Evolutionary conservation across 1,140 invertebrate genomes (phyloP).

Genomic region (Melipona quadrifasciata): DNA sequence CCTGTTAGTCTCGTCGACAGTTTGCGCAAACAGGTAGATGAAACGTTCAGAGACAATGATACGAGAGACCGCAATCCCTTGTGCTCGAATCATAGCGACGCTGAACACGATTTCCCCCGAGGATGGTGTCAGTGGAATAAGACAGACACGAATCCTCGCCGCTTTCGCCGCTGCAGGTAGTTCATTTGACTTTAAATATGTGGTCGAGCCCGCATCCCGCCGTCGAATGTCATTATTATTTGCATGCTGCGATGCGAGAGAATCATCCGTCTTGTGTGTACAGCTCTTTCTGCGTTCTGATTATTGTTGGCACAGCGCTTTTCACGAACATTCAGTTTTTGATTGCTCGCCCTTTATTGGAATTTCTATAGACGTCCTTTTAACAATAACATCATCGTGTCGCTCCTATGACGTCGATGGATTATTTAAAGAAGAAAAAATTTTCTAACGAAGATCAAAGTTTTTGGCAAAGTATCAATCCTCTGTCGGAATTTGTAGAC

Average conservation of each 20-base stretch:
- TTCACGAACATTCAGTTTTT: not conserved
- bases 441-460: too few relatives aligned
- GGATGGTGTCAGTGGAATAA: slow-evolving; percentile 13
- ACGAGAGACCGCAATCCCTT: not conserved
- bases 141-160: slow-evolving; percentile 3
- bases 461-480: too few relatives aligned
- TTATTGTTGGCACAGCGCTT: not conserved
- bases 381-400: too few relatives aligned
- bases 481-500: too few relatives aligned
- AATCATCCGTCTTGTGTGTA: not conserved
- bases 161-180: not conserved
- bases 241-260: not conserved
- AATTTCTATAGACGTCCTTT: too few relatives aligned
- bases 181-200: not conserved
- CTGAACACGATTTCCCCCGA: slow-evolving; percentile 34
- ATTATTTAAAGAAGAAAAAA: too few relatives aligned
- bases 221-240: not conserved
- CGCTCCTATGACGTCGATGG: too few relatives aligned
- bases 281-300: not conserved
- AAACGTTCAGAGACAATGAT: slow-evolving; percentile 14
- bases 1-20: slow-evolving; percentile 7
- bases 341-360: too few relatives aligned
- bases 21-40: slow-evolving; percentile 18
- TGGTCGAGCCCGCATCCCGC: not conserved
- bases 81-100: slow-evolving; percentile 16